Base-by-base conservation (phyloP, 2,888 invertebrate genomes). In the Epinotia ramella region DNA sequence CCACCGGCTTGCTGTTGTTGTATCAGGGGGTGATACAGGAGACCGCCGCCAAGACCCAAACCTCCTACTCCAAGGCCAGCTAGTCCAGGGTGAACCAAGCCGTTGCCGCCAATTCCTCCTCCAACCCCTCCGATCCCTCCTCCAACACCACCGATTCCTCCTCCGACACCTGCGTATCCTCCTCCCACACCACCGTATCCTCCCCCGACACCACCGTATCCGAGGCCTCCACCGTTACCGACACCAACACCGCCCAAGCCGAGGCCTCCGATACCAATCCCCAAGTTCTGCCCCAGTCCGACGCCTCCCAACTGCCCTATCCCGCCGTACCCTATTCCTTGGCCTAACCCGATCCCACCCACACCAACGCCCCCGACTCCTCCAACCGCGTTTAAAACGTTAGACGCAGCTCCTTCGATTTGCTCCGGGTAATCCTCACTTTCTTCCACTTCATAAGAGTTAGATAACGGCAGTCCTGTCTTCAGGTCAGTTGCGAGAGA, bases 381-480 rank as follows among this genome's bases (percentile, higher is more conserved):
- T 64, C 88, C 78, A 66, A 89, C 92, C 46, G 93, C 90, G 73
- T 92, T 92, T 60, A 93, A 78, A 78, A 93, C 86, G 40, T 84
- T 80, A 40, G 94, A 93, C 13, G 93, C 94, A n/a, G 93, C 92
- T 83, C 91, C 92, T 82, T 91, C 88, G 5, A 92, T 83, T 28
- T 89, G 84, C 77, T 94, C 94, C 16, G 95, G 95, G 82, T 95
- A 95, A 82, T 95, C 95, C 77, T 91, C 94, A 85, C 95, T 95
- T 88, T 95, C 95, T 85, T 95, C 95, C 57, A 95, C 95, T 88
- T 95, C 95, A 81, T 95, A 96, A 56, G 95, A 95, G 73, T 88
- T 91, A 1, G 95, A 92, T 57, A 93, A 73, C 33, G 93, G 93
- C 78, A 93, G 67, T 82, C 94, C 94, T 77, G 88, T 82, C 77